phyloP scores from a whole-genome alignment of 2,888 invertebrate genomes.

The Napeogenes sylphis region DNA sequence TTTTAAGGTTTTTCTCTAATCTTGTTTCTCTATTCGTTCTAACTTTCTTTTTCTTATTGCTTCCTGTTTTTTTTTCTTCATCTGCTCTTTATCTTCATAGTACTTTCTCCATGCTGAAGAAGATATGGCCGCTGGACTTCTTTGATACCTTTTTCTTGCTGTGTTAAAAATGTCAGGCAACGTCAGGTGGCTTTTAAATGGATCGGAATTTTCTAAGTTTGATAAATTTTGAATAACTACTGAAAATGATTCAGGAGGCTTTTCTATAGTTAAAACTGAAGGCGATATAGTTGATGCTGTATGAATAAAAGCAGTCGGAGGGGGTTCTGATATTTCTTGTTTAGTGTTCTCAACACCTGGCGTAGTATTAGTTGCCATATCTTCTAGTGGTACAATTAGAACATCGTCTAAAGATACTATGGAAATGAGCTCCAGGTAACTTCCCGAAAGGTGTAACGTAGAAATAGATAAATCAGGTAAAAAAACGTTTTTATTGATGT shows the following conservation, averaged over 20 bases:
- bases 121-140: conserved; percentile 35
- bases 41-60: conserved; percentile 34
- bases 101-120: conserved; percentile 32
- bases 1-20: conserved; percentile 23
- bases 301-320: too few relatives aligned
- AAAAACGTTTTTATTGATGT: conserved; percentile 27
- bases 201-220: conserved; percentile 29
- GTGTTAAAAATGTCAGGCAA: conserved; percentile 32
- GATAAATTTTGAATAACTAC: conserved; percentile 1
- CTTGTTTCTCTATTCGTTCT: conserved; percentile 18
- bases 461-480: conserved; percentile 28
- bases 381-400: too few relatives aligned
- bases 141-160: conserved; percentile 33
- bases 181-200: conserved; percentile 34
- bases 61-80: conserved; percentile 31
- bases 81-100: conserved; percentile 32
- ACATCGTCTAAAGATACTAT: too few relatives aligned
- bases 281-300: conserved; percentile 27
- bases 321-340: too few relatives aligned
- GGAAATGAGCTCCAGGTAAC: too few relatives aligned
- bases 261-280: conserved; percentile 30
- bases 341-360: too few relatives aligned
- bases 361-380: too few relatives aligned
- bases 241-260: conserved; percentile 16
- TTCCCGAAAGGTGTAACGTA: conserved; percentile 33